Evolutionary conservation across 2,113 vertebrate species (phyloP).

Genomic region (Lynx canadensis): DNA sequence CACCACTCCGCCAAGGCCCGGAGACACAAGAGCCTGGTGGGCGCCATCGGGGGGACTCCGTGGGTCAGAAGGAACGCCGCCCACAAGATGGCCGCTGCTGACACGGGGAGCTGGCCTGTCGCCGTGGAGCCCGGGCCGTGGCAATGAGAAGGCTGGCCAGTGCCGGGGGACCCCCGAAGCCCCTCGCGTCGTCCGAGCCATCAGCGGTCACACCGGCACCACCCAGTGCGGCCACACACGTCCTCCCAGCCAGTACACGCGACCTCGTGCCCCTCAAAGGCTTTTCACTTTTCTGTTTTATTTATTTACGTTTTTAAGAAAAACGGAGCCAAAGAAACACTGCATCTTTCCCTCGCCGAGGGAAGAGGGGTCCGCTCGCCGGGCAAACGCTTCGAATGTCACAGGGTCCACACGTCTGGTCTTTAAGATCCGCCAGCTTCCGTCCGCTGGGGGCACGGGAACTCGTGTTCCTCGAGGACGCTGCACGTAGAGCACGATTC

Average conservation of each 20-base stretch:
- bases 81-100: background rate
- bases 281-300: background rate
- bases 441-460: rapidly evolving
- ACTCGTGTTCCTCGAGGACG: rapidly evolving
- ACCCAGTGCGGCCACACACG: no score
- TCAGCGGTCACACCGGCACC: no score
- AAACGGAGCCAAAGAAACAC: background rate
- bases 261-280: background rate
- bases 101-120: background rate
- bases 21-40: background rate
- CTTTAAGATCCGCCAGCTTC: background rate
- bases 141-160: no score
- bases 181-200: no score
- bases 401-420: background rate
- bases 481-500: no score
- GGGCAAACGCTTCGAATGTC: background rate
- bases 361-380: no score
- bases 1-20: background rate
- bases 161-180: no score
- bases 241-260: rapidly evolving
- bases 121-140: background rate
- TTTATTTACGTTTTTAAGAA: background rate
- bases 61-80: background rate
- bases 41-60: background rate
- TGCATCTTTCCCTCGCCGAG: no score